Evolutionary conservation across 2,113 vertebrate genomes (phyloP), one percentile per base, ranked within the genome.

Genomic region (Puntigrus tetrazona): DNA sequence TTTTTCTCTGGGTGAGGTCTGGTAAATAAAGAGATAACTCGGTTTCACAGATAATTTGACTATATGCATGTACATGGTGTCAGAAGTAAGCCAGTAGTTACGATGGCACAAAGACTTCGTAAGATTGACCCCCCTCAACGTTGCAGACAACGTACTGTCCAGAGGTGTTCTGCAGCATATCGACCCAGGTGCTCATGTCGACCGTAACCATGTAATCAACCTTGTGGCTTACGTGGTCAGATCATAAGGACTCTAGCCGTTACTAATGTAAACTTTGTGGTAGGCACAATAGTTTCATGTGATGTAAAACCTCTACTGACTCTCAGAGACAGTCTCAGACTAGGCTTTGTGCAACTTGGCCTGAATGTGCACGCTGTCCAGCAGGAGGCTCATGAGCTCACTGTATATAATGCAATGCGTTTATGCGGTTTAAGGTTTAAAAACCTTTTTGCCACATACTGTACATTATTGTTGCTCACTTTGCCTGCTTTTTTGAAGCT

Each of bases 291-390:
- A 67, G 50, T 82, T 82, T 31, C 78, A 76, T 75, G 55, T 76
- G 72, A 82, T 16, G 34, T 86, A 25, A 86, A 78, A 78, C 72
- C 43, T 14, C 59, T 59, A 1, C 18, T 86, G 27, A 75, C 50
- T 18, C 75, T 83, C 76, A 16, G 36, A 63, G 82, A 55, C 31
- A 79, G 45, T 6, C 10, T 79, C 61, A 69, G 38, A 34, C 13
- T 81, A 10, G 84, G 84, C 34, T n/a, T 81, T 61, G 67, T 85
- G 4, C 18, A 31, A 4, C n/a, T 81, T 61, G 65, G 78, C 22
- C 77, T 38, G 2, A 41, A 81, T n/a, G 84, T 85, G 36, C 81
- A 84, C 18, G 18, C 18, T 36, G 9, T 84, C 27, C 81, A 86
- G 3, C 65, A 83, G 10, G 70, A 25, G 47, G 72, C 45, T 1